Base-by-base conservation (phyloP, 2,797 vertebrate species). In the Intellagama lesueurii region DNA sequence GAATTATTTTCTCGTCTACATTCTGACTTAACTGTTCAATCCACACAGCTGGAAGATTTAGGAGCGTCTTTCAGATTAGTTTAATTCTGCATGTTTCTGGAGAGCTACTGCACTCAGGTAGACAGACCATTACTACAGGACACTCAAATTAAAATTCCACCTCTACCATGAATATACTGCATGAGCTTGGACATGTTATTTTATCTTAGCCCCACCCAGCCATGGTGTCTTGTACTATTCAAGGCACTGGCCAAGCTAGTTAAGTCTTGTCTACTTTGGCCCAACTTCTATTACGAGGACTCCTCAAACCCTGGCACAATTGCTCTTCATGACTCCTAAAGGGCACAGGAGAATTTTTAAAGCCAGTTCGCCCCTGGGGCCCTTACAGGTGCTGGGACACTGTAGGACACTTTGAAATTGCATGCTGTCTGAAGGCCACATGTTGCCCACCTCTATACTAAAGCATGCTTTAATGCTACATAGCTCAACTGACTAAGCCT, bases 1-100 rank as follows among this genome's bases (percentile, higher is more conserved):
- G 49, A 52, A 66, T 28, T n/a, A 78, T 70, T 35, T 87, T 28
- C 11, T 49, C 26, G 64, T 28, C 47, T 82, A 1, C n/a, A 19
- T 7, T 87, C 66, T 70, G 44, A 11, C 28, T 75, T 75, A 81
- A 28, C 11, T 47, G 5, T 64, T 44, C n/a, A 75, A 66, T 44
- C 16, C 70, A 32, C 66, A 76, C 35, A 64, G 52, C 19, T 52
- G 35, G 14, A 52, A 22, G n/a, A 35, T 69, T 49, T 56, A 69
- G 26, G 0, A 49, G 30, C 22, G 1, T 19, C 44, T 86, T 85
- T 85, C 88, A 81, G 44, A 12, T 16, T 56, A 44, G 26, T 77
- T 56, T 47, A 47, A 89, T 85, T 87, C 64, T 90, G 47, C 85
- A 47, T 66, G 79, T 28, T n/a, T 28, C 32, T 79, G 87, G 85